Evolutionary conservation across 2,797 vertebrate species (phyloP).

Genomic region (Halcyon chelicuti): DNA sequence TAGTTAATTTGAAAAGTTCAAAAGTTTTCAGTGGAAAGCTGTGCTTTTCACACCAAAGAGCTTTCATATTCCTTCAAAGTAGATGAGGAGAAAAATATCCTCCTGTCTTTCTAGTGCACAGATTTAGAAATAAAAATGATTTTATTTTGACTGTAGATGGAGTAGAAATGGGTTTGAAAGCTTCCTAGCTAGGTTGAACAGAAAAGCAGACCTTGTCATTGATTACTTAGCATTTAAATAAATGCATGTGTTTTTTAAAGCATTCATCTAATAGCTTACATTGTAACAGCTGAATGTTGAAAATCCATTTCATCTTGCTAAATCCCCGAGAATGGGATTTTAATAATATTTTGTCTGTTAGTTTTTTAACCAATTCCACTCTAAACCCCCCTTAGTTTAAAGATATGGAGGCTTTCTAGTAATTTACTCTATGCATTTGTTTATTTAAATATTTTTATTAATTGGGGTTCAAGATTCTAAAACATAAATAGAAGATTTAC

Average conservation of each 20-base stretch:
- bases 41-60: background rate
- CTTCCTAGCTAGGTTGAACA: background rate
- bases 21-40: background rate
- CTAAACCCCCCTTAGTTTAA: background rate
- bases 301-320: background rate
- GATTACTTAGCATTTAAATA: slow-evolving; percentile 3
- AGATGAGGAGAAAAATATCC: background rate
- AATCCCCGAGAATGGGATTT: background rate
- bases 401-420: background rate
- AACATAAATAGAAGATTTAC: background rate
- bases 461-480: background rate
- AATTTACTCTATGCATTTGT: background rate
- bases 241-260: slow-evolving; percentile 21
- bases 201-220: background rate
- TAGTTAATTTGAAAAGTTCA: background rate
- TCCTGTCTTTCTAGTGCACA: background rate
- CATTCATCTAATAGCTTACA: slow-evolving; percentile 42
- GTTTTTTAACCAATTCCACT: slow-evolving; percentile 33
- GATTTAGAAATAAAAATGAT: background rate
- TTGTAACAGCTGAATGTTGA: slow-evolving; percentile 48
- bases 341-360: slow-evolving; percentile 48
- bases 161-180: slow-evolving; percentile 23
- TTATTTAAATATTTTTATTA: slow-evolving; percentile 8
- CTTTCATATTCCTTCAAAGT: background rate
- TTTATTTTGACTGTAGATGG: background rate